Evolutionary conservation across 53 echinoderm and acorn worm species (phyloP), one percentile per base, ranked within the genome.

Genomic region (Henricia sp.): DNA sequence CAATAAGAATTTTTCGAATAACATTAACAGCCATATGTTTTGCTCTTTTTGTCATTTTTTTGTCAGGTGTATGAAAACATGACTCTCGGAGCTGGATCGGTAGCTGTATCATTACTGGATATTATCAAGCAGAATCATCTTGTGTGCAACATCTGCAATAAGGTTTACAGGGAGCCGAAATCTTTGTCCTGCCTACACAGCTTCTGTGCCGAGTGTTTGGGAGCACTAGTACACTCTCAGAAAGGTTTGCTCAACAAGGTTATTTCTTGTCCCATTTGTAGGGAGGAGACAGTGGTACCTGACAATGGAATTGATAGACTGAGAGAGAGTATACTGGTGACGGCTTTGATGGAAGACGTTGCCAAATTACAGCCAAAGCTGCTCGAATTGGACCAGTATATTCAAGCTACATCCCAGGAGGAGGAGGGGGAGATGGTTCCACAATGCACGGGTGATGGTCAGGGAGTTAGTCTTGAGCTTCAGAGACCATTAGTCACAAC

Each of bases 121-220:
- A 16, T 63, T 19, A 50, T 63, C 10, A 0, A 43, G 26, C 28
- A 46, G 0, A 33, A 23, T 24, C 80, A 80, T 52, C 63, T 80
- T 5, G 50, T 39, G 2, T 80, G 80, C 63, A 64, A 64, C 9
- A 29, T 80, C 23, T 80, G 80, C 64, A 80, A 80, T 48, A 60
- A 64, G 80, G 63, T 21, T 3, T 80, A 46, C 64, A 26, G 2
- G 9, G 33, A 27, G 48, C 80, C 80, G 0, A 80, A 80, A 27
- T n/a, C 32, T 10, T 50, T 80, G 6, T 3, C 0, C 32, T 80
- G 80, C 64, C 20, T 34, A 21, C 80, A 80, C 80, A 80, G 64
- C 50, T 80, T 44, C 34, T 80, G 80, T 34, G 6, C 50, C n/a
- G 6, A 16, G 9, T 80, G 80, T 11, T 64, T 80, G 50, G 43